Base-by-base conservation (phyloP, 2,888 invertebrate species). In the Onchidella celtica region DNA sequence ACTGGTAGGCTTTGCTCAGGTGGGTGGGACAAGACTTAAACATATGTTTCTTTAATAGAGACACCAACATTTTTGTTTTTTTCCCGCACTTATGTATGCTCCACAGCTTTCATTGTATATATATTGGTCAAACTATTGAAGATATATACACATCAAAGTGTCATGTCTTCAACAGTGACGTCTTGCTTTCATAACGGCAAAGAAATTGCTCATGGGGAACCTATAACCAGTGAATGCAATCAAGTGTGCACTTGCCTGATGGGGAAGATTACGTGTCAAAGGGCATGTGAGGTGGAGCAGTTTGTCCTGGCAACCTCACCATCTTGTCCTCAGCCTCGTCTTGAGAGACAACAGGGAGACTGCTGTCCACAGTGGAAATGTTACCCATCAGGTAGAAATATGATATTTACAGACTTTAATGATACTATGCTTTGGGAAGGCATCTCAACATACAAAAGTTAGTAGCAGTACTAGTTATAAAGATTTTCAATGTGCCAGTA, bases 311-410 rank as follows among this genome's bases (percentile, higher is more conserved):
- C 81, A 55, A 74, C 82, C 3, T 85, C 86, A 14, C 29, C 77
- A 0, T 66, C 85, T 11, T 86, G 86, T 68, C 86, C 84, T 3
- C 36, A 40, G 14, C 85, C 86, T 4, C 69, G 72, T 11, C 82
- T 86, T 24, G 83, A 79, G 63, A 40, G 72, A 27, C 34, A 47
- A 6, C 57, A 70, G 27, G 72, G 70, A n/a, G 34, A 72, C 2
- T 86, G 86, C 68, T 86, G 86, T 59, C 82, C 83, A 9, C 38
- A 47, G 32, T 84, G 86, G 85, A 72, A 38, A 17, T 86, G 86
- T 55, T 73, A 72, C 27, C 86, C 86, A 0, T 77, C 82, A 75
- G 83, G 86, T 85, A 66, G 38, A 72, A 40, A 61, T 61, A 6
- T 14, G 27, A 14, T 6, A 24, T 61, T 61, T 61, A 4, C n/a